These are phyloP conservation scores for Peribatodes rhomboidaria DNA, from an alignment of 2,888 invertebrate genomes.

Conservation along the genomic window DNA sequence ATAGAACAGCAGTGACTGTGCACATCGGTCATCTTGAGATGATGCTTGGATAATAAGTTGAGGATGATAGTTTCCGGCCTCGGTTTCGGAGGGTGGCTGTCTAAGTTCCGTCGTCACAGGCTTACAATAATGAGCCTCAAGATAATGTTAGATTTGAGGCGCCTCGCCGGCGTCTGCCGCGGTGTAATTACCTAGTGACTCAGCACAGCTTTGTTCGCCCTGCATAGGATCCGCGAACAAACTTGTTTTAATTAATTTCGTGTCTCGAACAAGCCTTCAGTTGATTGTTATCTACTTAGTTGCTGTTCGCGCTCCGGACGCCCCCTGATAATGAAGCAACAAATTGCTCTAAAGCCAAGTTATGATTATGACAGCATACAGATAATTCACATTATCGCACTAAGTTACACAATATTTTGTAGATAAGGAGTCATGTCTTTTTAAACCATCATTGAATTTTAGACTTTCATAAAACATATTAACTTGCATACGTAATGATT, in stretches of 20 bases:
- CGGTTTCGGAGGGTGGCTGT: slow-evolving; percentile 25
- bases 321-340: slow-evolving; percentile 80
- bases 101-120: slow-evolving; percentile 52
- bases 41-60: slow-evolving; percentile 11
- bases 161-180: slow-evolving; percentile 71
- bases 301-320: slow-evolving; percentile 82
- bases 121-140: slow-evolving; percentile 67
- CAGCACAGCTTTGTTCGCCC: slow-evolving; percentile 84
- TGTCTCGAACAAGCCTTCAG: slow-evolving; percentile 85
- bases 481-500: too few relatives aligned
- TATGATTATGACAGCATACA: slow-evolving; percentile 64
- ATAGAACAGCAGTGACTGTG: slow-evolving; percentile 42
- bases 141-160: slow-evolving; percentile 80
- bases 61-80: slow-evolving; percentile 45
- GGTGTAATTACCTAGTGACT: slow-evolving; percentile 85
- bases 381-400: slow-evolving; percentile 20
- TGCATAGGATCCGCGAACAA: slow-evolving; percentile 86
- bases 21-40: slow-evolving; percentile 13
- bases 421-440: too few relatives aligned
- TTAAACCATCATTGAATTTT: too few relatives aligned
- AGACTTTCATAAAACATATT: too few relatives aligned
- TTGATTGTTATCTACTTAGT: slow-evolving; percentile 86
- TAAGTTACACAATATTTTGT: neutral
- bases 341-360: slow-evolving; percentile 75
- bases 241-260: slow-evolving; percentile 87